phyloP scores from a whole-genome alignment of 2,797 vertebrate species.

The Arctocebus calabarensis region DNA sequence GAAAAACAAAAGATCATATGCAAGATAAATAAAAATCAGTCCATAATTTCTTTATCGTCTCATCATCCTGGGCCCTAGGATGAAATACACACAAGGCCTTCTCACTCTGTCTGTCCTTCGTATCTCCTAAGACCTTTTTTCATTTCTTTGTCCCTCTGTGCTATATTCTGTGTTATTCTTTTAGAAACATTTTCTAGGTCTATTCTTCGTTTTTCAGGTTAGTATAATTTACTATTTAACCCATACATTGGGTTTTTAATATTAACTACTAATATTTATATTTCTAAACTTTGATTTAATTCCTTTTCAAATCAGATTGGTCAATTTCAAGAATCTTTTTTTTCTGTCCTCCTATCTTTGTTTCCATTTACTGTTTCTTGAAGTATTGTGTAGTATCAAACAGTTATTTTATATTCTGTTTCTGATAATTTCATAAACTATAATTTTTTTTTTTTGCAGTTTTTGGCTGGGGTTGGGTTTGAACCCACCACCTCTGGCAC shows the following conservation, averaged over 20 bases:
- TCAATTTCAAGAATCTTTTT: background rate
- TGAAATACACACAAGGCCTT: background rate
- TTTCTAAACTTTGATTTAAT: background rate
- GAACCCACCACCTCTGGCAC: no score
- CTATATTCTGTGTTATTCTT: background rate
- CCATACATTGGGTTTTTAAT: background rate
- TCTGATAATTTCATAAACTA: background rate
- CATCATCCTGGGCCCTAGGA: background rate
- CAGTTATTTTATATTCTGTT: background rate
- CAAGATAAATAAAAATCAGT: background rate
- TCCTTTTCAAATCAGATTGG: background rate
- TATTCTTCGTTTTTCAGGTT: background rate
- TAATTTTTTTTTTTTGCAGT: background rate
- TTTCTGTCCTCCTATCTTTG: background rate
- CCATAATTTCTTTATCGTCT: background rate
- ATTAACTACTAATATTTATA: background rate
- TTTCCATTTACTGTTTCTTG: background rate
- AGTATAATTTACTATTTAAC: constrained; percentile 5
- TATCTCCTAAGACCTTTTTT: background rate
- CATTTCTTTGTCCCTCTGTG: background rate
- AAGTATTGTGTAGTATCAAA: background rate
- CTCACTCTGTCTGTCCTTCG: background rate
- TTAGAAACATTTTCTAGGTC: background rate
- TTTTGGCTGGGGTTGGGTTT: no score
- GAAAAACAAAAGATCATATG: background rate